These are phyloP conservation scores for Cheilosia vernalis DNA, from an alignment of 2,888 invertebrate genomes.

Conservation along the genomic window DNA sequence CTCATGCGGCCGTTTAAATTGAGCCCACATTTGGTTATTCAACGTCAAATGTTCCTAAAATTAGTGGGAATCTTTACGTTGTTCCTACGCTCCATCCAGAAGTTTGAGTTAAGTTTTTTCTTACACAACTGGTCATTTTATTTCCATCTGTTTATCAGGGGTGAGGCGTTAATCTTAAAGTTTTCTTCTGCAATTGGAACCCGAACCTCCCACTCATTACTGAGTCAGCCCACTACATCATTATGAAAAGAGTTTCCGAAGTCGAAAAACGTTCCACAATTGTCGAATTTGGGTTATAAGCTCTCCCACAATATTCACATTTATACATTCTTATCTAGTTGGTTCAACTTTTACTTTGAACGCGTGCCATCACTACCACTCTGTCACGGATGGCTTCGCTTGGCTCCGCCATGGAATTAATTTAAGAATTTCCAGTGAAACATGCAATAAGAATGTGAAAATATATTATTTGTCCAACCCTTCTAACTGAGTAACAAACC, in stretches of 20 bases:
- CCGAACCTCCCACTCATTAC: too few relatives aligned
- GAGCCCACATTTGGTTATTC: not conserved
- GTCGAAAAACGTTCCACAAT: not conserved
- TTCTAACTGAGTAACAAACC: slow-evolving; percentile 32
- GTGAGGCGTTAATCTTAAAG: too few relatives aligned
- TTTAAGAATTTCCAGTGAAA: slow-evolving; percentile 50
- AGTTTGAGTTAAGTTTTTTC: too few relatives aligned
- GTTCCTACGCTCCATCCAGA: too few relatives aligned
- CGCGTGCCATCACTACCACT: slow-evolving; percentile 63
- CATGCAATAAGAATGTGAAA: slow-evolving; percentile 58
- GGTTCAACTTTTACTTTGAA: slow-evolving; percentile 57
- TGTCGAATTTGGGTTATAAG: not conserved
- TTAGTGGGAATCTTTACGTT: too few relatives aligned
- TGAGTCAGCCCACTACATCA: too few relatives aligned
- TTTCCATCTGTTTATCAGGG: too few relatives aligned
- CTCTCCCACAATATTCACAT: not conserved
- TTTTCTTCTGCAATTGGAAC: too few relatives aligned
- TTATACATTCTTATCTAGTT: slow-evolving; percentile 36
- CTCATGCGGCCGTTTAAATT: not conserved
- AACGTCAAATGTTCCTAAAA: not conserved
- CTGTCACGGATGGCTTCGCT: slow-evolving; percentile 65
- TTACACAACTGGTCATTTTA: too few relatives aligned
- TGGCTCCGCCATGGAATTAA: slow-evolving; percentile 32
- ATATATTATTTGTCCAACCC: slow-evolving; percentile 11
- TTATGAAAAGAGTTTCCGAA: too few relatives aligned